Evolutionary conservation across 2,113 vertebrate species (phyloP), one percentile per base, ranked within the genome.

Genomic region (Hyperopisus bebe): DNA sequence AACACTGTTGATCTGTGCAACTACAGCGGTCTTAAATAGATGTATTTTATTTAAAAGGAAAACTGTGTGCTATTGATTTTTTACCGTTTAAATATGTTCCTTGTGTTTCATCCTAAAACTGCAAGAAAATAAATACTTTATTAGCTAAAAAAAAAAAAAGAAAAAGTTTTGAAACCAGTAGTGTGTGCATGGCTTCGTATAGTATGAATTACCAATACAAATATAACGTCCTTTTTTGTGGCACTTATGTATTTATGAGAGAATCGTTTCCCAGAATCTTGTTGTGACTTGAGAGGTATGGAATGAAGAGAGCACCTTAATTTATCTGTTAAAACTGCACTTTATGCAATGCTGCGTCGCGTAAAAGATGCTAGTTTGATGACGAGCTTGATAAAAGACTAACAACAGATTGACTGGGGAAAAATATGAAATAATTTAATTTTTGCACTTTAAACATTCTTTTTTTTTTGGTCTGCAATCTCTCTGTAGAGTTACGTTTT

Each of bases 231-330:
- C 9, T 58, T 2, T 27, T 70, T 27, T 70, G 66, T 70, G 27
- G 27, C 66, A 31, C 2, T 70, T 70, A 1, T 10, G 31, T 74
- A 74, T 74, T 35, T 74, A 74, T 74, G 31, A 74, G 66, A 74
- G 11, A 15, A 74, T 13, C 4, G 13, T 31, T 74, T 74, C 3
- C 66, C 11, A 74, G 27, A 27, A 62, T 74, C 27, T 74, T 74
- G 1, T 24, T n/a, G 27, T 74, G 66, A 31, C 13, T 35, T 15
- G 39, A 66, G 88, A 89, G 62, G 88, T 88, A 87, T 90, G 89
- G 91, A 92, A 92, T 92, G 92, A 92, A 87, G 50, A 85, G 89
- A 91, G 92, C 92, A 92, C 91, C 90, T 86, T 51, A 62, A 51
- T 92, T 90, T 77, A 88, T 47, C 55, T 89, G 70, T 90, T 88